Base-by-base conservation (phyloP, 2,113 vertebrate species). In the Nothobranchius furzeri region DNA sequence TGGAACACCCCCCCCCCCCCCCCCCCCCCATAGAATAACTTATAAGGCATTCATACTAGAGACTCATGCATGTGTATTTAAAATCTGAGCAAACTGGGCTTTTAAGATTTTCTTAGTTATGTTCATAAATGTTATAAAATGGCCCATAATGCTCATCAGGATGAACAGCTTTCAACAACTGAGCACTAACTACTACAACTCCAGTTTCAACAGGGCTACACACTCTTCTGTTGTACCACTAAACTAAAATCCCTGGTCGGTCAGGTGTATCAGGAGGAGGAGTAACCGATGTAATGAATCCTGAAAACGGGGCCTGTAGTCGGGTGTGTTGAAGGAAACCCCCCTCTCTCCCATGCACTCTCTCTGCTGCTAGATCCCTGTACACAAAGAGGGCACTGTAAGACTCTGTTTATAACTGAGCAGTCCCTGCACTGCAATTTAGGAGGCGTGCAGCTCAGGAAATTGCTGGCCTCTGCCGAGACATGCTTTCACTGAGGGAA, bases 391-490 rank as follows among this genome's bases (percentile, higher is more conserved):
- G 91, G 40, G 86, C 91, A 92, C 93, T 98, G 96, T 99, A 84
- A 87, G 72, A 65, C 89, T 36, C 68, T 92, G 85, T 93, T 92
- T 92, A 89, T 88, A 93, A 94, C 91, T 81, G 89, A 93, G 86
- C 90, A 92, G 95, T 85, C 93, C 94, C 93, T 93, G 95, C 94
- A 90, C 95, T 95, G 95, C 94, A 94, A 91, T 96, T 97, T 95
- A 93, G 94, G 93, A 96, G 95, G 95, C 93, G 92, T 96, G 93
- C 93, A 93, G 91, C 84, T 93, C 94, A 96, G 96, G 96, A 98
- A 96, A 97, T 96, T 95, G 94, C 94, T 90, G 93, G 93, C 93
- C 94, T 94, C 92, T 93, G 92, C 94, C 87, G 82, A 85, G 92
- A 92, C 93, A 89, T 88, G 94, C 93, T 95, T 96, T 95, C 94